phyloP scores from a whole-genome alignment of 2,888 invertebrate species.

The Nasonia oneida region DNA sequence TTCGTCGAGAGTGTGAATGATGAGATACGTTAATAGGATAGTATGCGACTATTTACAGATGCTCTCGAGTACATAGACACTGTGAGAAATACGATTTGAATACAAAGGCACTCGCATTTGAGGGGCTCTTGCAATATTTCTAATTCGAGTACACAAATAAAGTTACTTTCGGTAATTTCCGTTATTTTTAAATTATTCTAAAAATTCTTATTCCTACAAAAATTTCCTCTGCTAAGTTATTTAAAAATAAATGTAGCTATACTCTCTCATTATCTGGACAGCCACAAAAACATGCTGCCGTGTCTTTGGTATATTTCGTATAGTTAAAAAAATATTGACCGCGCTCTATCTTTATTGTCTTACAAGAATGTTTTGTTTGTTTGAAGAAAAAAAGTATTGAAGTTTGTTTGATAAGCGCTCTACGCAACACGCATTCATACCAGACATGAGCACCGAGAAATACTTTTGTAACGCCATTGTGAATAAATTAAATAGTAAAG shows the following conservation, averaged over 20 bases:
- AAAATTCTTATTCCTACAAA: conserved; percentile 53
- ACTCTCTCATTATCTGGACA: conserved; percentile 65
- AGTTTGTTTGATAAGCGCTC: conserved; percentile 7
- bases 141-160: conserved; percentile 51
- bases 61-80: conserved; percentile 32
- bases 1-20: conserved; percentile 35
- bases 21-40: conserved; percentile 36
- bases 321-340: conserved; percentile 29
- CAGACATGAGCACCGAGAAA: conserved; percentile 46
- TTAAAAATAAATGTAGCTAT: conserved; percentile 57
- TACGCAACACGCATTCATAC: conserved; percentile 21
- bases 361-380: background rate
- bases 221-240: conserved; percentile 39
- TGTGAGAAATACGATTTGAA: conserved; percentile 49
- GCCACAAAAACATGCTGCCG: conserved; percentile 66
- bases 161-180: conserved; percentile 45
- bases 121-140: conserved; percentile 50
- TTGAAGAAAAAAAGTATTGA: conserved; percentile 28
- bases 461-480: conserved; percentile 45
- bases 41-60: conserved; percentile 56
- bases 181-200: conserved; percentile 49
- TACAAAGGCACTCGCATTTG: conserved; percentile 47
- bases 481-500: conserved; percentile 49
- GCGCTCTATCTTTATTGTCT: conserved; percentile 30
- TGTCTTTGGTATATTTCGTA: conserved; percentile 72